Base-by-base conservation (phyloP, 2,113 vertebrate species). In the Thomomys bottae region DNA sequence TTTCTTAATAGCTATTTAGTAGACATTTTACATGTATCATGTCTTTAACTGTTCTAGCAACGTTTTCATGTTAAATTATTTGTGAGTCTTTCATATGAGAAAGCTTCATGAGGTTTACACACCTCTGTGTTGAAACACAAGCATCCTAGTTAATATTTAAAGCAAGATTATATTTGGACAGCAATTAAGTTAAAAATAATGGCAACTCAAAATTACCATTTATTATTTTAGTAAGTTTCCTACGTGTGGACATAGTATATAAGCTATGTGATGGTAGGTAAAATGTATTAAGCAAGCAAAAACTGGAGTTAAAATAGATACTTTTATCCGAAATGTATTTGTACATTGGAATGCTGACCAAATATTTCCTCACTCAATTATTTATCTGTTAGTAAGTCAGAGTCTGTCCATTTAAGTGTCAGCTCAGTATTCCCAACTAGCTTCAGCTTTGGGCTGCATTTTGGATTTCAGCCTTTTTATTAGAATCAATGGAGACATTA, bases 161-260 rank as follows among this genome's bases (percentile, higher is more conserved):
- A 86, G 83, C 34, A 86, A 38, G 6, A 3, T 83, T 34, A 77
- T 80, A 71, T 67, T 79, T 91, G 30, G 30, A 57, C 82, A 81
- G 64, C 11, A 70, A 88, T 9, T 79, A 90, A 10, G 34, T 88
- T 68, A 73, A 93, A 93, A 49, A 20, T 81, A 82, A 64, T 84
- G 38, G 18, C 63, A 86, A 3, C 68, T 81, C 61, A 59, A 72
- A 85, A 59, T 24, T 1, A 88, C 1, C 2, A 67, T 21, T 71
- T 88, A 42, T 1, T 63, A 73, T 90, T 83, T 88, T 68, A 71
- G 73, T 81, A 80, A 80, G 26, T n/a, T n/a, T 32, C 54, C 23
- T 75, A 6, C 3, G 73, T 79, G 2, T 38, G 67, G 11, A 32
- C 2, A 5, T 66, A 57, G 32, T 17, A 72, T 18, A 49, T 18